A percentile compares a stretch with the other conserved stretches of the same genome.
phyloP scores from a whole-genome alignment of 92 coral and sea anemone species.

The Bergia puertoricense region DNA sequence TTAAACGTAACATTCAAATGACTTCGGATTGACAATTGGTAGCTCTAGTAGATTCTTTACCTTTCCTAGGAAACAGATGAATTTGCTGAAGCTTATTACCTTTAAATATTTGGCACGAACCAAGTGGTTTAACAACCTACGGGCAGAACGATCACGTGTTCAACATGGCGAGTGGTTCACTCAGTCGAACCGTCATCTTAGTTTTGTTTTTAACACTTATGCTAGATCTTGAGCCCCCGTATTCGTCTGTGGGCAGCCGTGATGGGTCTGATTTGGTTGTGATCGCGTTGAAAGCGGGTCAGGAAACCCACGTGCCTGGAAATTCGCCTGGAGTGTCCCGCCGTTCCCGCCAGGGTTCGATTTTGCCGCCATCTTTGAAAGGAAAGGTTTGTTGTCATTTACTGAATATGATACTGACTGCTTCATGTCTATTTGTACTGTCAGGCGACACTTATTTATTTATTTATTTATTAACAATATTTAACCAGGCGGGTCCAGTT shows the following conservation, averaged over 20 bases:
- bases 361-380: slow-evolving; percentile 32
- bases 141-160: no score
- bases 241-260: not conserved
- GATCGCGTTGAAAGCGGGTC: slow-evolving; percentile 29
- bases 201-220: not conserved
- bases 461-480: not conserved
- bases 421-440: slow-evolving; percentile 32
- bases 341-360: slow-evolving; percentile 30
- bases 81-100: no score
- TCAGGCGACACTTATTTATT: slow-evolving; percentile 19
- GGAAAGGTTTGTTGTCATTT: slow-evolving; percentile 23
- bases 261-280: not conserved
- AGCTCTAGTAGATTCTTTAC: no score
- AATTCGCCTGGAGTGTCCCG: slow-evolving; percentile 21
- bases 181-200: no score
- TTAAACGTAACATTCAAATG: no score
- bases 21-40: no score
- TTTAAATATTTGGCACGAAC: no score
- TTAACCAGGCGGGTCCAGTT: no score
- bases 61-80: no score
- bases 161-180: no score
- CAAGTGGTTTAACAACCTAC: no score
- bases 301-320: not conserved
- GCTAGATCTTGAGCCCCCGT: not conserved
- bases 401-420: slow-evolving; percentile 16